Evolutionary conservation across 2,888 invertebrate species (phyloP), one percentile per base, ranked within the genome.

Genomic region (Dynastes maya): DNA sequence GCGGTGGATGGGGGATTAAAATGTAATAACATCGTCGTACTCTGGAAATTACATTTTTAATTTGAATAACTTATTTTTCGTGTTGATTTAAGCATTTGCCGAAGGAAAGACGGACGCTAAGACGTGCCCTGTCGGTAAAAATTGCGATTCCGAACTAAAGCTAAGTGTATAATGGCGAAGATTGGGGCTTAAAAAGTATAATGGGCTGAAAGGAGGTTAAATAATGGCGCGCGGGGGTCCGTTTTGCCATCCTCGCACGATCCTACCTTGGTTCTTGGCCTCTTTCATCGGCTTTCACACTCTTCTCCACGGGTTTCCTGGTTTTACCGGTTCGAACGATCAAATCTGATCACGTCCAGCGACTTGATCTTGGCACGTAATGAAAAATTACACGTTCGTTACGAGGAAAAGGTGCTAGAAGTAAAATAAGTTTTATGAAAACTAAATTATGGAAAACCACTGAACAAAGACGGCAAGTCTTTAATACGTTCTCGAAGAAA

Each of bases 171-270:
- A 92, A 92, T 92, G 92, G 92, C 91, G 90, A 91, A 92, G 92
- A 92, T 92, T 92, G 92, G 92, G 90, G 92, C 92, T 92, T 92
- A 92, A 92, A 92, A 92, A 92, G 92, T 92, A 92, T 92, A 92
- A 92, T 92, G 91, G 92, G 83, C 86, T 85, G 87, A 87, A 86
- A 84, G 87, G 86, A 86, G 85, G 87, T 85, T 86, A 86, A 88
- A 89, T 90, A 84, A 86, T 88, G 89, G 90, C 88, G 88, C 88
- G 88, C 51, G 22, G 22, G 89, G 90, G 89, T 82, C 80, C 81
- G 77, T 80, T 81, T 45, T 80, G 80, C 80, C 74, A 76, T 80
- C 80, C 40, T 65, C 37, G 37, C 16, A 65, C 40, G 65, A 65
- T 65, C n/a, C 13, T 65, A 80, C 72, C 72, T 45, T 45, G 45